These are phyloP conservation scores for Catocala sponsa DNA, from an alignment of 2,888 invertebrate genomes.

Conservation along the genomic window DNA sequence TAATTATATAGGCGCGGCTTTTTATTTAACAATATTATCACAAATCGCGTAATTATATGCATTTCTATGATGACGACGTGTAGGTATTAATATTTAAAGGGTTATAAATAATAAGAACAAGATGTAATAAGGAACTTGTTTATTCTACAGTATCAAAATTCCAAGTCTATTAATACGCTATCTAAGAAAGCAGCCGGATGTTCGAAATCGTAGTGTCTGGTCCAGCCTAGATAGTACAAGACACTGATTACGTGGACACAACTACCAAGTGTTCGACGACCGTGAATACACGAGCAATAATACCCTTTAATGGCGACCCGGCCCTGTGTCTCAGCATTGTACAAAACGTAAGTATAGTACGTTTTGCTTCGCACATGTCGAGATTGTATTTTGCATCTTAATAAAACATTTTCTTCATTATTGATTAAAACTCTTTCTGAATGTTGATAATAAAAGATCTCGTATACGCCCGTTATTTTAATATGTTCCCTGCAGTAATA, in stretches of 20 bases:
- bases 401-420: conserved; percentile 21
- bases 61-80: no score
- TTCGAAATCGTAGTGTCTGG: neutral
- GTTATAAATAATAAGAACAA: no score
- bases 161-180: neutral
- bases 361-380: conserved; percentile 1
- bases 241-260: conserved; percentile 12
- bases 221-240: conserved; percentile 9
- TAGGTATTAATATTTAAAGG: no score
- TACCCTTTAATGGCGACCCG: conserved; percentile 6
- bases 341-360: no score
- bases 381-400: conserved; percentile 8
- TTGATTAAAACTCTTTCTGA: neutral
- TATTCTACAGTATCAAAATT: neutral
- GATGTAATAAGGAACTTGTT: no score
- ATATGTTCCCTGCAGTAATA: no score
- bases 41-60: no score
- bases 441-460: conserved; percentile 5
- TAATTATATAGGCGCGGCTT: no score
- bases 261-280: conserved; percentile 10
- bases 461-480: no score
- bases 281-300: conserved; percentile 11
- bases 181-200: conserved; percentile 7
- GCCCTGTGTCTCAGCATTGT: neutral
- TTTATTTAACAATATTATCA: no score